These are phyloP conservation scores for Leptinotarsa defecta DNA, from an alignment of 1,140 invertebrate genomes.

Conservation along the genomic window DNA sequence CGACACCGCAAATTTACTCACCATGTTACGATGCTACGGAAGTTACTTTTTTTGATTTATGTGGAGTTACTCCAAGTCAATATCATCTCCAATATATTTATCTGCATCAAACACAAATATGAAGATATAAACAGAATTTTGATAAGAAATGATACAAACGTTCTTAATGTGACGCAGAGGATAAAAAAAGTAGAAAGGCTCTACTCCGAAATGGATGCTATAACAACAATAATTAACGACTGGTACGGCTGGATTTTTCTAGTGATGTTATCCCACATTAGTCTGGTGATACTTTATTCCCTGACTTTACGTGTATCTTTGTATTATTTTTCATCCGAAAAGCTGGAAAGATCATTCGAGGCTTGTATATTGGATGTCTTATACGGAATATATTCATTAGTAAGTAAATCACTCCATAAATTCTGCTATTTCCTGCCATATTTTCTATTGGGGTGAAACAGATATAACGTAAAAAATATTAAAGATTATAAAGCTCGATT, in stretches of 20 bases:
- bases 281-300: not conserved
- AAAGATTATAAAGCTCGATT: no score
- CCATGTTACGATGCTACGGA: not conserved
- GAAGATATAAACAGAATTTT: not conserved
- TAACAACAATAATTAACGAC: not conserved
- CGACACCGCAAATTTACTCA: not conserved
- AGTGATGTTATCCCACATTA: not conserved
- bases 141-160: not conserved
- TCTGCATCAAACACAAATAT: not conserved
- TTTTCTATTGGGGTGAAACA: no score
- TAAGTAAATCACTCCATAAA: no score
- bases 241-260: not conserved
- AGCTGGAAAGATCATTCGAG: no score
- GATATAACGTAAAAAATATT: no score
- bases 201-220: not conserved
- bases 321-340: no score
- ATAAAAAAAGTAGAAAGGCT: not conserved
- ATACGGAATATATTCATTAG: no score
- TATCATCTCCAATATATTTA: not conserved
- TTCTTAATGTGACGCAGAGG: not conserved
- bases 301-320: no score
- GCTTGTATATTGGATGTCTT: no score
- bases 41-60: not conserved
- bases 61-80: not conserved
- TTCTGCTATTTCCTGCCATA: no score